Evolutionary conservation across 2,113 vertebrate species (phyloP), one percentile per base, ranked within the genome.

Genomic region (Corydoras maculifer): DNA sequence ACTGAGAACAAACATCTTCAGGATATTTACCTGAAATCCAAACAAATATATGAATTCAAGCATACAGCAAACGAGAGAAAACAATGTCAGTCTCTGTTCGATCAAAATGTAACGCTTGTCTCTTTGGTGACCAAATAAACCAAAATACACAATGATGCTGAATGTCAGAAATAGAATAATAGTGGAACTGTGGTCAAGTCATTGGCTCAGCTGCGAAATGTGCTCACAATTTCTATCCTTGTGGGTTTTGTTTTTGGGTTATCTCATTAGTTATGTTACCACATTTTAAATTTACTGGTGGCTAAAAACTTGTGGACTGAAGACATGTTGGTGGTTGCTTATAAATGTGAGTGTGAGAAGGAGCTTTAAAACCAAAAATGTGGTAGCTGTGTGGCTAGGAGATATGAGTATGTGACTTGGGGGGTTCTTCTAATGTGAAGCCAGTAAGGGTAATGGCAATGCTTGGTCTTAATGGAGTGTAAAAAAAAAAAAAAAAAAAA

Each of bases 101-200:
- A 31, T 68, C 58, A 68, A 15, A 73, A 29, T 53, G 57, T 60
- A n/a, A 25, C 59, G 15, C 12, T 61, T 58, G 64, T 67, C 58
- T 67, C 31, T 73, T 67, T 62, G 58, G 49, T 67, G 64, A 55
- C 58, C 64, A 68, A 73, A 73, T 62, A 73, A 73, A 73, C 58
- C 49, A 29, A 50, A 29, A 43, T 58, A 60, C 48, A 66, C 29
- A 65, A 62, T 18, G 59, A 69, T 14, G 29, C 14, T 35, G 60
- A 58, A 32, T 58, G 25, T 49, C 11, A 73, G 60, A 64, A 48
- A 62, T 29, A 35, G 4, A 62, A 62, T 5, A 13, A 54, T 29
- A 2, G 35, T 18, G 29, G 43, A 65, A 31, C 62, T 12, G 9
- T 58, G 9, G 5, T 64, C 10, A 72, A 64, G 53, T 11, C 43